These are phyloP conservation scores for Phytoseiulus persimilis DNA, from an alignment of 2,888 invertebrate species.

Conservation along the genomic window DNA sequence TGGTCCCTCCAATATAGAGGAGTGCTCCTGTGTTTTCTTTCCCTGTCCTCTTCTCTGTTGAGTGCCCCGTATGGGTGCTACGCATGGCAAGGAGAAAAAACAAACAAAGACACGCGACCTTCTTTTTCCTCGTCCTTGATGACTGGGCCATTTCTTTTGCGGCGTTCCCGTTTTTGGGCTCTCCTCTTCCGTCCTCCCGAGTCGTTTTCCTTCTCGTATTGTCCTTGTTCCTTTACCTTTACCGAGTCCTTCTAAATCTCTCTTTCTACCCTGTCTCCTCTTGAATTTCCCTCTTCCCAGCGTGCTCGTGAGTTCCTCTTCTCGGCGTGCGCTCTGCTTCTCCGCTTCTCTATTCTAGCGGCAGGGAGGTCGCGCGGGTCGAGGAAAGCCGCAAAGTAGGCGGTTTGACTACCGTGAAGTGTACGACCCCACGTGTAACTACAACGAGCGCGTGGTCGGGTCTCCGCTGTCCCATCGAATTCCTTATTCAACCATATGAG, in stretches of 20 bases:
- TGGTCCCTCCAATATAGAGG: not conserved
- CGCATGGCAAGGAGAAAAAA: not conserved
- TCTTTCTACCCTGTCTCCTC: not conserved
- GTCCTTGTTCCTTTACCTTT: not conserved
- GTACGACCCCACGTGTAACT: not conserved
- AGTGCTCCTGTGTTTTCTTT: not conserved
- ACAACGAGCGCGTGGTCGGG: not conserved
- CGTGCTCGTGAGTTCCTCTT: not conserved
- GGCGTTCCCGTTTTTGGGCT: not conserved
- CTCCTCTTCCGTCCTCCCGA: not conserved
- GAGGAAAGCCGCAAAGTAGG: not conserved
- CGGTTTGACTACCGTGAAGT: not conserved
- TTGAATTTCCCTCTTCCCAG: not conserved
- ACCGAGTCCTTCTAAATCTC: not conserved
- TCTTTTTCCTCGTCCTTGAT: not conserved
- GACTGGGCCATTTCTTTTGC: not conserved
- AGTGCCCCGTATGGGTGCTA: not conserved
- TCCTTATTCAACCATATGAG: not conserved
- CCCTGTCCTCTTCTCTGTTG: not conserved
- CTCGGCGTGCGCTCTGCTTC: too few relatives aligned
- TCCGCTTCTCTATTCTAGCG: not conserved
- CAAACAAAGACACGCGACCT: not conserved
- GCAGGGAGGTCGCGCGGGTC: not conserved
- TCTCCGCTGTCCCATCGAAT: not conserved
- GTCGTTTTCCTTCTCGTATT: not conserved